phyloP scores from a whole-genome alignment of 35 echinoderm and acorn worm genomes.

The Holothuria glaberrima region DNA sequence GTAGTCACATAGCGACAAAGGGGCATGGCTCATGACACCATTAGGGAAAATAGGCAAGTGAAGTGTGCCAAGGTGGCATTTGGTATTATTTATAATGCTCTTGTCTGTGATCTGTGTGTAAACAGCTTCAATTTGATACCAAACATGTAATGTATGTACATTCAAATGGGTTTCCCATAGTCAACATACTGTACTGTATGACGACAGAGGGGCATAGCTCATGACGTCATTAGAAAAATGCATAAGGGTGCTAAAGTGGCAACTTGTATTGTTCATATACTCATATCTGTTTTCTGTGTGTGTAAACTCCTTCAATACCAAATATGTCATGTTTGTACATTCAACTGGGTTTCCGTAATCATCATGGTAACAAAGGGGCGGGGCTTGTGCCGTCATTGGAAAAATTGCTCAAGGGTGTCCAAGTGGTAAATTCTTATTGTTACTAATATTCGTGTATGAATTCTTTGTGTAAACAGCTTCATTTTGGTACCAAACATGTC shows the following conservation, averaged over 20 bases:
- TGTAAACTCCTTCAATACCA: too few relatives aligned
- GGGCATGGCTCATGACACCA: not conserved
- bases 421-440: too few relatives aligned
- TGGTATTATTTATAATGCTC: not conserved
- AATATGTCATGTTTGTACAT: slow-evolving; percentile 4
- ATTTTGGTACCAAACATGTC: too few relatives aligned
- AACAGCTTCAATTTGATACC: too few relatives aligned
- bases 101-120: too few relatives aligned
- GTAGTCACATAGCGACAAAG: not conserved
- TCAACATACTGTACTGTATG: too few relatives aligned
- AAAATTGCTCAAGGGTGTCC: too few relatives aligned
- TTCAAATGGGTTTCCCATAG: not conserved
- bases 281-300: too few relatives aligned
- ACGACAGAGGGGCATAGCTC: not conserved
- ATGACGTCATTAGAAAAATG: not conserved
- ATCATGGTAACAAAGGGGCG: too few relatives aligned
- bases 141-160: not conserved
- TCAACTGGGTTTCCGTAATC: not conserved
- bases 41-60: not conserved
- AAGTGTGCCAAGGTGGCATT: not conserved
- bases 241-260: not conserved
- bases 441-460: too few relatives aligned
- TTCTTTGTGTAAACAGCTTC: too few relatives aligned
- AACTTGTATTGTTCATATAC: not conserved
- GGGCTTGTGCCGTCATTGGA: too few relatives aligned